Evolutionary conservation across 2,113 vertebrate species (phyloP).

Genomic region (Cyrtonyx montezumae): DNA sequence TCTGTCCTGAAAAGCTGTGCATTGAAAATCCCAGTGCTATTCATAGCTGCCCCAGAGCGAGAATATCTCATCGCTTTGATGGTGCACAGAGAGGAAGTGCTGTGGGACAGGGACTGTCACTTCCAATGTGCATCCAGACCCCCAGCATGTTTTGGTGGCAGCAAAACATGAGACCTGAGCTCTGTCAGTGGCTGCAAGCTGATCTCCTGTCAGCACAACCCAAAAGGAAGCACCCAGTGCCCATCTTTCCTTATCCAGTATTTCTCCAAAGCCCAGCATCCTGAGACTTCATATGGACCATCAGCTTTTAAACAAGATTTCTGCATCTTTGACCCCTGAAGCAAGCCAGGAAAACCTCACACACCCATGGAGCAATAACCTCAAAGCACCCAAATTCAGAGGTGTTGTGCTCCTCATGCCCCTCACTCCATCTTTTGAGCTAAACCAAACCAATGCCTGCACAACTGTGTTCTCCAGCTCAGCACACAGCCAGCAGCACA

Average conservation of each 20-base stretch:
- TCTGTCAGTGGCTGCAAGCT: neutral
- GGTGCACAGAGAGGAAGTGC: fast-evolving
- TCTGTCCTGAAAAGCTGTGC: neutral
- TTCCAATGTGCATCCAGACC: neutral
- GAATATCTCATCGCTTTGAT: fast-evolving
- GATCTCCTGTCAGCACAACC: neutral
- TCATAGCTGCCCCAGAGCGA: neutral
- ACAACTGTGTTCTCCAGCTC: neutral
- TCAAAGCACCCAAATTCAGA: fast-evolving
- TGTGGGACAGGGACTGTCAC: fast-evolving
- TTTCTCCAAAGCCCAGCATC: neutral
- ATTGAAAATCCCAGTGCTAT: neutral
- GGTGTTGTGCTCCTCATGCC: fast-evolving
- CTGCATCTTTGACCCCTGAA: neutral
- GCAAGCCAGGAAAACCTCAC: neutral
- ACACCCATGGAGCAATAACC: fast-evolving
- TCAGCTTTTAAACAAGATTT: neutral
- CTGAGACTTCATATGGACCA: neutral
- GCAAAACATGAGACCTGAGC: neutral
- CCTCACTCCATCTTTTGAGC: neutral
- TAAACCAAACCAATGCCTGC: neutral
- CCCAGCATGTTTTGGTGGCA: too few species aligned
- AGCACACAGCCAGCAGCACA: neutral
- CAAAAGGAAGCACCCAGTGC: neutral
- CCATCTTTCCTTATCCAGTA: fast-evolving